Evolutionary conservation across 2,113 vertebrate genomes (phyloP).

Genomic region (Cyprinodon variegatus): DNA sequence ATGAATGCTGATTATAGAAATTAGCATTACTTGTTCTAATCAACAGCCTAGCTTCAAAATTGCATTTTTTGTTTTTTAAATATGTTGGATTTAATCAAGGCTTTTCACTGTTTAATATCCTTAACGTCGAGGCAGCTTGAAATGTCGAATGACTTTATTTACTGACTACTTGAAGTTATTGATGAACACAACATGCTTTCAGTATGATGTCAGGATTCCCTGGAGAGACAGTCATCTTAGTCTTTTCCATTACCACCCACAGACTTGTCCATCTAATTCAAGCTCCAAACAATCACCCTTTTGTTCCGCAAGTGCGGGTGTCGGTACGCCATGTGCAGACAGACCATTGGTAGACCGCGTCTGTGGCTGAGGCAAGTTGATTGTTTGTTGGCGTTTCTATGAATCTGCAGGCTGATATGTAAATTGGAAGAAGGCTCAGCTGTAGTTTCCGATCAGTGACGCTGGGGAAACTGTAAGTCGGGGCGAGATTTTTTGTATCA

Average conservation of each 20-base stretch:
- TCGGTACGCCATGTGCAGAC: constrained; percentile 41
- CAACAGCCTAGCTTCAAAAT: too few relatives aligned
- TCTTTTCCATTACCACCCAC: constrained; percentile 67
- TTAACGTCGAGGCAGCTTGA: not conserved
- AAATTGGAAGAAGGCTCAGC: constrained; percentile 18
- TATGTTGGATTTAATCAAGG: not conserved
- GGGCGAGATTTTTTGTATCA: constrained; percentile 55
- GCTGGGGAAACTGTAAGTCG: constrained; percentile 31
- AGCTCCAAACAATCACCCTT: constrained; percentile 59
- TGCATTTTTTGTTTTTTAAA: not conserved
- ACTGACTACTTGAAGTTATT: constrained; percentile 29
- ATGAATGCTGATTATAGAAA: too few relatives aligned
- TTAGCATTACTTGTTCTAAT: too few relatives aligned
- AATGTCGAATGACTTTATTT: constrained; percentile 34
- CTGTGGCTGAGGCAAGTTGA: constrained; percentile 44
- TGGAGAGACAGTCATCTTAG: constrained; percentile 61
- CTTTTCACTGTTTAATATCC: not conserved
- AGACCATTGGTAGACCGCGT: constrained; percentile 48
- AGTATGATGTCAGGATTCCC: constrained; percentile 72
- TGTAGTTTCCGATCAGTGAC: constrained; percentile 24
- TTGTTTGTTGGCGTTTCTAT: constrained; percentile 27
- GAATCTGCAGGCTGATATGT: constrained; percentile 17
- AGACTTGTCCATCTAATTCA: constrained; percentile 62
- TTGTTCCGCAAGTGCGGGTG: constrained; percentile 53
- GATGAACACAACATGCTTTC: constrained; percentile 46